Base-by-base conservation (phyloP, 2,797 vertebrate genomes). In the Catostomus latipinnis region DNA sequence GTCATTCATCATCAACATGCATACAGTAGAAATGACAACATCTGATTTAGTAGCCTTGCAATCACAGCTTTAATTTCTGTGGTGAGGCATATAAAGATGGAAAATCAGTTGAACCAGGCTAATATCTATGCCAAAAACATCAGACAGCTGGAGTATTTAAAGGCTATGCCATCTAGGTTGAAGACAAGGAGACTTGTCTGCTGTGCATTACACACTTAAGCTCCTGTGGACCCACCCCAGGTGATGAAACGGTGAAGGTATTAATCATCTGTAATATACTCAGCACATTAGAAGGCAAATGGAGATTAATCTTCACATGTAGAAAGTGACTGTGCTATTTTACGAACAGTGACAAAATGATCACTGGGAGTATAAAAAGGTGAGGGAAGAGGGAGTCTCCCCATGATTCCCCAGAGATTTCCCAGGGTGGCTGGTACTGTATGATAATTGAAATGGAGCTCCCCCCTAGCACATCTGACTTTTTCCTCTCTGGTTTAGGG, bases 401-500 rank as follows among this genome's bases (percentile, higher is more conserved):
- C 74, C 56, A 63, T 56, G 56, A 71, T 73, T 81, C 53, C 60
- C 67, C 52, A 78, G 71, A 67, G 71, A 57, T 70, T 74, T 54
- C 43, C 34, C 34, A 65, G 68, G 50, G 69, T 82, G 60, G 34
- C 45, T 76, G 70, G 48, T 46, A 43, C 48, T 58, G 66, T 58
- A 81, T 48, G 66, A 60, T 71, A 79, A 18, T 78, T 83, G 83
- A 74, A 74, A 74, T 70, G 75, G 11, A 75, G 72, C 86, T 63
- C 11, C 76, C 82, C 78, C 74, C 60, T 10, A 46, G 65, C 78
- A 83, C 88, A 91, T 93, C 83, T 78, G 80, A 93, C 90, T 90
- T 88, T 34, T 34, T 34, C 34, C 34, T 91, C 87, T 90, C 89
- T 82, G 70, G 88, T 91, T 86, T 88, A 69, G 66, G 49, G 84